Conservation (phyloP, 2,113 vertebrate species). For the Scomber scombrus region DNA sequence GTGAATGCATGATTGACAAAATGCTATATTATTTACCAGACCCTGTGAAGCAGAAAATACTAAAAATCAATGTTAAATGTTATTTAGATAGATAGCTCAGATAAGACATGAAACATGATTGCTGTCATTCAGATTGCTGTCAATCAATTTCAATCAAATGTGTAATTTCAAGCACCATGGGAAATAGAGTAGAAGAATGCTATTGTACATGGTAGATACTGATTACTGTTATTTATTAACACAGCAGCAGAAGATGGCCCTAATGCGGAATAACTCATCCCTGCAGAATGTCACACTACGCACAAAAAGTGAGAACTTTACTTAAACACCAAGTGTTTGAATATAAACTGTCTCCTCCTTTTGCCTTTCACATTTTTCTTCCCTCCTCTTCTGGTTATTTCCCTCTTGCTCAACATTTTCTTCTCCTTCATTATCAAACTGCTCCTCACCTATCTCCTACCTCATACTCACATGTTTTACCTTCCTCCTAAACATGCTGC, state of each 20-base stretch:
- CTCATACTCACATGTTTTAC: not conserved
- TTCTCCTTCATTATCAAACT: not conserved
- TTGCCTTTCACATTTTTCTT: not conserved
- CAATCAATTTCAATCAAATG: too few relatives aligned
- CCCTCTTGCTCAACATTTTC: not conserved
- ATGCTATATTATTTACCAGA: too few relatives aligned
- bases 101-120: too few relatives aligned
- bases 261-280: constrained; percentile 89
- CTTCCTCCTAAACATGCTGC: not conserved
- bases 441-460: not conserved
- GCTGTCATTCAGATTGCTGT: too few relatives aligned
- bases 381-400: not conserved
- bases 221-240: constrained; percentile 22
- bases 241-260: constrained; percentile 92
- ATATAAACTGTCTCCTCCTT: not conserved
- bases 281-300: constrained; percentile 90
- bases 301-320: constrained; percentile 88
- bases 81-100: too few relatives aligned
- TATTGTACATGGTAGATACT: not conserved
- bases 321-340: not conserved
- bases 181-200: not conserved
- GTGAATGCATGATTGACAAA: too few relatives aligned
- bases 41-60: too few relatives aligned
- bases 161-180: too few relatives aligned
- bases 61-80: too few relatives aligned